Conservation (phyloP, 1,140 invertebrate genomes). For the Aphelinus certus region DNA sequence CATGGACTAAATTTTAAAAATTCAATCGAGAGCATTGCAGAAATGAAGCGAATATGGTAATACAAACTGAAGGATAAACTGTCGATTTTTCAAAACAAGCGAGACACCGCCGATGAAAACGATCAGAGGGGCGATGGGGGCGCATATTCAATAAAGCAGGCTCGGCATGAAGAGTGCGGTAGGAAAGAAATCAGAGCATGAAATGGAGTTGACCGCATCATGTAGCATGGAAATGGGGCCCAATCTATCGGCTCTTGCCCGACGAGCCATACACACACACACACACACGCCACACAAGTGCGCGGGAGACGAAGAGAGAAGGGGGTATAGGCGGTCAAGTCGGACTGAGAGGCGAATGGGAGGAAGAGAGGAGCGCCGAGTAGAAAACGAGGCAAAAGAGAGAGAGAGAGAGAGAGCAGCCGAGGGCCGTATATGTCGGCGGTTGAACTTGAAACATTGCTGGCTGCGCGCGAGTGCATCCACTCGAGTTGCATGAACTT, state of each 20-base stretch:
- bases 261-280: background rate
- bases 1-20: too few relatives aligned
- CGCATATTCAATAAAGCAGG: conserved; percentile 5
- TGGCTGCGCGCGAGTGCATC: background rate
- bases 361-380: background rate
- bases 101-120: too few relatives aligned
- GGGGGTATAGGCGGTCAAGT: background rate
- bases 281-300: background rate
- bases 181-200: conserved; percentile 28
- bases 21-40: too few relatives aligned
- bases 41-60: too few relatives aligned
- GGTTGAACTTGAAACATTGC: conserved; percentile 24
- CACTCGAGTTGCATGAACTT: background rate
- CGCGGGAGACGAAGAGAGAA: background rate
- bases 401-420: background rate
- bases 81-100: too few relatives aligned
- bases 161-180: background rate
- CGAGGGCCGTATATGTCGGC: conserved; percentile 1
- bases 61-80: too few relatives aligned
- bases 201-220: conserved; percentile 30
- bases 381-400: background rate
- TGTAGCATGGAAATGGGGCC: conserved; percentile 25
- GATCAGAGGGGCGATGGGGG: background rate
- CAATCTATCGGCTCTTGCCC: conserved; percentile 8
- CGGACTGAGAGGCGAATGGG: background rate